These are phyloP conservation scores for Vulpes lagopus DNA, from an alignment of 2,113 vertebrate species.

Conservation along the genomic window DNA sequence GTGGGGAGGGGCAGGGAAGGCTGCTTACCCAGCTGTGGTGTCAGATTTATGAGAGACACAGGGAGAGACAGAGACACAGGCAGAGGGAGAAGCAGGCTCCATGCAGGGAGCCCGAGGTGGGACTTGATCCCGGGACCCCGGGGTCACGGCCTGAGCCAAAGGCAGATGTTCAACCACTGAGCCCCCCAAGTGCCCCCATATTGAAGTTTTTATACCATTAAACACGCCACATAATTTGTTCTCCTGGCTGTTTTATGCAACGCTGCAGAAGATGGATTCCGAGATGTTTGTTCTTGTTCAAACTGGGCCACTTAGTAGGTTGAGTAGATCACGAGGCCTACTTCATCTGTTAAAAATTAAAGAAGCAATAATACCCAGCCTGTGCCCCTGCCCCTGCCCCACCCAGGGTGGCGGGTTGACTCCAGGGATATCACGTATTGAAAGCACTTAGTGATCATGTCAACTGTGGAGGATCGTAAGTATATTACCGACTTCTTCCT, in stretches of 20 bases:
- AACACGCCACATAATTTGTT: conserved; percentile 1
- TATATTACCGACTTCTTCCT: background rate
- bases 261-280: background rate
- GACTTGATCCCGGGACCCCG: too few relatives aligned
- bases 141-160: too few relatives aligned
- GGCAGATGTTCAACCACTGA: too few relatives aligned
- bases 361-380: background rate
- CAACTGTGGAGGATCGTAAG: background rate
- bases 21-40: conserved; percentile 83
- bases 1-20: conserved; percentile 10
- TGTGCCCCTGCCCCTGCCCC: background rate
- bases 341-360: conserved; percentile 32
- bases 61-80: too few relatives aligned
- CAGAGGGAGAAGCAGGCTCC: too few relatives aligned
- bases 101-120: too few relatives aligned
- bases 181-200: too few relatives aligned
- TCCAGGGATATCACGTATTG: background rate
- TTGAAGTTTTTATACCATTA: conserved; percentile 5
- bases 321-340: background rate
- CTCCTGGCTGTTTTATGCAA: background rate
- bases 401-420: background rate
- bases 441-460: background rate
- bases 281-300: conserved; percentile 1
- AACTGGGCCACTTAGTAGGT: background rate
- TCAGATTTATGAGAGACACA: background rate